Evolutionary conservation across 1,140 invertebrate genomes (phyloP), one percentile per base, ranked within the genome.

Genomic region (Drosophila rufa): DNA sequence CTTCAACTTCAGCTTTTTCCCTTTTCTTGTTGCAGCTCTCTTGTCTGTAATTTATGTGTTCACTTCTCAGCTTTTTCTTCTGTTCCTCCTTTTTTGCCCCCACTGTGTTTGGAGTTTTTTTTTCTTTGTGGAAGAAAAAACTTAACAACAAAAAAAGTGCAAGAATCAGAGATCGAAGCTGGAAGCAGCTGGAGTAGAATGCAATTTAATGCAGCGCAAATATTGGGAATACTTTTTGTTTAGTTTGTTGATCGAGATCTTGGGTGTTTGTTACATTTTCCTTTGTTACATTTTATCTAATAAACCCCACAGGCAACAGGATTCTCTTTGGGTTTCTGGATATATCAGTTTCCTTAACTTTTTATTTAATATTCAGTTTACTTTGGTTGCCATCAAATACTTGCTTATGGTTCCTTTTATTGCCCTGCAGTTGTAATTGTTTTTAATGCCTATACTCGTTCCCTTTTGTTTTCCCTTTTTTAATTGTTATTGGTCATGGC

Each of bases 1-100:
- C 50, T 55, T 70, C 48, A 53, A 50, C 57, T 65, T 53, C 36
- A 42, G 43, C 25, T 75, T 61, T 57, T 76, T 47, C 50, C 33
- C 45, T 84, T 45, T 40, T 30, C 74, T 36, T 69, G 40, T 62
- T 80, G 75, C 51, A 38, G 51, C 12, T 69, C 71, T 66, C 64
- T 68, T 46, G 76, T 38, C 57, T 78, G 80, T 90, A 90, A 90
- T 90, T 90, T 90, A 90, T 85, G 78, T 81, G 76, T 56, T 73
- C 42, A 47, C 74, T 74, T 73, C 70, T 73, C 67, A 38, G 67
- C 67, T 70, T 59, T 71, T 71, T 50, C 53, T 43, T 36, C 27
- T 42, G 17, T 1, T 25, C 30, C 17, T 25, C 15, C 25, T 43
- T 70, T 56, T 67, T 68, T 70, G 61, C 30, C 47, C 17, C 12